Conservation (phyloP, 2,888 invertebrate genomes). For the Drosophila yooni region DNA sequence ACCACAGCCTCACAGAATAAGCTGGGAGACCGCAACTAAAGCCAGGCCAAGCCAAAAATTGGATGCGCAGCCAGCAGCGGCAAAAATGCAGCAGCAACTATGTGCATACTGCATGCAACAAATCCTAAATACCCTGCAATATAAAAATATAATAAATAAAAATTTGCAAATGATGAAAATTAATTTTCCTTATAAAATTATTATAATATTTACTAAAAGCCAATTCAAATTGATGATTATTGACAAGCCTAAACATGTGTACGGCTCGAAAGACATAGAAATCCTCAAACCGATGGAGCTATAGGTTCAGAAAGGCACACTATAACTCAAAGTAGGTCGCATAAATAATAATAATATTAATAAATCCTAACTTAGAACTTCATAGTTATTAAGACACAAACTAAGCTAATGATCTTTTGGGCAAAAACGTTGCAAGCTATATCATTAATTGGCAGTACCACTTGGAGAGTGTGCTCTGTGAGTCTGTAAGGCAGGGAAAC, state of each 20-base stretch:
- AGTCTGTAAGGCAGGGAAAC: constrained; percentile 55
- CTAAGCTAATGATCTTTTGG: not conserved
- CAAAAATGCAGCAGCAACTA: not conserved
- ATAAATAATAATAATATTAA: not conserved
- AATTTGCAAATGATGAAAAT: rapidly evolving
- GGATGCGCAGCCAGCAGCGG: constrained; percentile 55
- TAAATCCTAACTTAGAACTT: not conserved
- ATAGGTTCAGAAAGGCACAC: too few relatives aligned
- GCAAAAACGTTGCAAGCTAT: not conserved
- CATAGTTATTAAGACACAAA: rapidly evolving
- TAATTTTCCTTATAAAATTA: not conserved
- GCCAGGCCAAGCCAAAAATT: constrained; percentile 45
- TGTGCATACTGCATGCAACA: not conserved
- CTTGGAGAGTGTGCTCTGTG: constrained; percentile 8
- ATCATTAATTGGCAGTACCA: not conserved
- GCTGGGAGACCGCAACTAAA: constrained; percentile 32
- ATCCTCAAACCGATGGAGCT: too few relatives aligned
- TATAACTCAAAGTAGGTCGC: not conserved
- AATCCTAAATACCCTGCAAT: not conserved
- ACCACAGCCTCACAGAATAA: constrained; percentile 25
- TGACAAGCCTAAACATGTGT: rapidly evolving
- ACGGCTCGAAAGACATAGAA: too few relatives aligned
- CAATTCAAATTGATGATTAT: too few relatives aligned
- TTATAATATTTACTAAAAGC: not conserved
- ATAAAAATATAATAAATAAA: not conserved